A percentile compares a stretch with the other conserved stretches of the same genome.
Conservation (phyloP, 2,797 vertebrate genomes). For the Parotocinclus haroldoi region DNA sequence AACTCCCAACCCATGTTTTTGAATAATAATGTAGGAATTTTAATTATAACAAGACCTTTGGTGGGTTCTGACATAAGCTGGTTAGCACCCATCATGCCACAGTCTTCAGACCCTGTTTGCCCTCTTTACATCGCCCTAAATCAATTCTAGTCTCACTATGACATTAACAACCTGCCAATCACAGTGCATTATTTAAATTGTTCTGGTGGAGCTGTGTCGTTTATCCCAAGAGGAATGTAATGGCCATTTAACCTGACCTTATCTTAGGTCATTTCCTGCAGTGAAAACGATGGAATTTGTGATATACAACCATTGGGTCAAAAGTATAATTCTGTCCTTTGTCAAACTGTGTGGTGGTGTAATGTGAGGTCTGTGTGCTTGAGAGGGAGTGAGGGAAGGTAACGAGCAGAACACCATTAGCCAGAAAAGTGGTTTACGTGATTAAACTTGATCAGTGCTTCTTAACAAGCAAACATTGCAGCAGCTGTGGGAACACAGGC, state of each 20-base stretch:
- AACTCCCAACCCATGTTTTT: constrained; percentile 8
- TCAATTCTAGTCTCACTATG: background rate
- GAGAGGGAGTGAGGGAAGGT: no score
- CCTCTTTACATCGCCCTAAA: background rate
- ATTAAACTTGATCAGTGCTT: background rate
- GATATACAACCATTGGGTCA: constrained; percentile 5
- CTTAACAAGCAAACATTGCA: background rate
- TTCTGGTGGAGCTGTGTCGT: background rate
- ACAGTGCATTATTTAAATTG: constrained; percentile 10
- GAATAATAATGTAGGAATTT: background rate
- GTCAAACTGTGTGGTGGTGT: background rate
- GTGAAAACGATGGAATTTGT: constrained; percentile 14
- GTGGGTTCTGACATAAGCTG: no score
- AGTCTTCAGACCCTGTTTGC: no score
- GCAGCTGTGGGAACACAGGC: no score
- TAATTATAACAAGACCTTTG: no score
- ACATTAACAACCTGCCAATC: constrained; percentile 1
- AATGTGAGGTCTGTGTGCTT: no score
- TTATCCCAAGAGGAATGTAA: background rate
- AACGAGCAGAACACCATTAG: background rate
- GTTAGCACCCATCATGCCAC: no score
- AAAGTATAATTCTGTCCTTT: background rate
- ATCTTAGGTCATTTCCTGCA: constrained; percentile 24
- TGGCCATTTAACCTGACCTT: constrained; percentile 33
- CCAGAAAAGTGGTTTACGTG: background rate